Evolutionary conservation across 1,140 invertebrate species (phyloP), one percentile per base, ranked within the genome.

Genomic region (Diorhabda elongata): DNA sequence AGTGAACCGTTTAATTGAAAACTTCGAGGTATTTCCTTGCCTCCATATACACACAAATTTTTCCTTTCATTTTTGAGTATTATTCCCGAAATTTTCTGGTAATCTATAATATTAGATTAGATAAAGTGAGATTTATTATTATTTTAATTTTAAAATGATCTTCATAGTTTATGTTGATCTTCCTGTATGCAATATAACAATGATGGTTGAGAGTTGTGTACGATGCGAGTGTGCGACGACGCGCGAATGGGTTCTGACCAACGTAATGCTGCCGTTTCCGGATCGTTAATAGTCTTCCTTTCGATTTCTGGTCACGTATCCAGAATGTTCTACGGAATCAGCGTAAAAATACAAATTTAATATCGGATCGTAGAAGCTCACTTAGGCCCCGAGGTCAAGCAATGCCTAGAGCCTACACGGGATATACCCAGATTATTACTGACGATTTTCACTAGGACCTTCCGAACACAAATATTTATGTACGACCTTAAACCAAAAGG

Each of bases 291-390:
- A 74, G 76, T 72, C 70, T 62, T 67, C 66, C 67, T 57, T 66
- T 79, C 74, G 70, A 69, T 78, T 79, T 79, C 77, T 71, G 71
- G 77, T 79, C 78, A 79, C 78, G 78, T 78, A 69, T 69, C 69
- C 59, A 56, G 73, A 78, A 77, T 78, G 75, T 78, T 79, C 78
- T 70, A 75, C 73, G 74, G 78, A 79, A 79, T 79, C 78, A 78
- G 77, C 78, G 78, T 79, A 79, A 79, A 79, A 79, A 79, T 79
- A 79, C 78, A 79, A 79, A 79, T 79, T 79, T 79, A 79, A 79
- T 79, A 79, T 79, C 78, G 75, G 74, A 74, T 76, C 72, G 71
- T 69, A 75, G 74, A 74, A 75, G 71, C 73, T 70, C 73, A 67
- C 69, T 74, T 66, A 61, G 64, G 68, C 69, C 74, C 75, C 56